Percentiles rank a stretch among this genome's conserved stretches.
Conservation (phyloP, 2,888 invertebrate genomes). For the Eupithecia tripunctaria region DNA sequence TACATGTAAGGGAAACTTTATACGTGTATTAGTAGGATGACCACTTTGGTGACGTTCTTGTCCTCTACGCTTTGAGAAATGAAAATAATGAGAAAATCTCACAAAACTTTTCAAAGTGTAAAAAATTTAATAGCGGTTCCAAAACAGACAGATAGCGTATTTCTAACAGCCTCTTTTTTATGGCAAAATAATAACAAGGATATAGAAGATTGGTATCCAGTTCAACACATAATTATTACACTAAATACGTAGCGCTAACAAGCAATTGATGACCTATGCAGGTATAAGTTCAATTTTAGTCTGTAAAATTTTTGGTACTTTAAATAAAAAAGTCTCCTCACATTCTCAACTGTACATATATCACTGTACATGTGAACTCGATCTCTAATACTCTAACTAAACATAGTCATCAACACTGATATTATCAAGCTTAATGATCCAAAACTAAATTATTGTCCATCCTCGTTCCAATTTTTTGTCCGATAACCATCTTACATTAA, state of each 20-base stretch:
- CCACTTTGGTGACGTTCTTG: conserved; percentile 64
- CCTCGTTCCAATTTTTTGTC: conserved; percentile 59
- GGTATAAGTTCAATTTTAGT: too few relatives aligned
- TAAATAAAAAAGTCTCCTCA: too few relatives aligned
- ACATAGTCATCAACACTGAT: conserved; percentile 60
- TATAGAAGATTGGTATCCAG: too few relatives aligned
- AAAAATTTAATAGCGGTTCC: too few relatives aligned
- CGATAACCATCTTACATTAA: conserved; percentile 58
- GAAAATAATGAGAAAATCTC: not conserved
- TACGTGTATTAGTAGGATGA: conserved; percentile 63
- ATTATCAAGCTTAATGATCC: conserved; percentile 78
- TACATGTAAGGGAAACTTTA: conserved; percentile 62
- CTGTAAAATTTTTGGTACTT: too few relatives aligned
- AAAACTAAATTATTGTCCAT: conserved; percentile 69
- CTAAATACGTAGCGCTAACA: too few relatives aligned
- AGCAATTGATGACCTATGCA: too few relatives aligned
- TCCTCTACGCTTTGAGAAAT: conserved; percentile 64
- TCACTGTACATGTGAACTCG: conserved; percentile 42
- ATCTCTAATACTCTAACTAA: conserved; percentile 42
- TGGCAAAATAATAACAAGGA: too few relatives aligned
- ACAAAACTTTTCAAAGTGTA: not conserved
- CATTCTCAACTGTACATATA: not conserved
- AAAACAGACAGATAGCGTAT: too few relatives aligned
- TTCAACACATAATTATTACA: too few relatives aligned
- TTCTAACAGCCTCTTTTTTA: too few relatives aligned